phyloP scores from a whole-genome alignment of 2,113 vertebrate genomes.

The Nettapus auritus region DNA sequence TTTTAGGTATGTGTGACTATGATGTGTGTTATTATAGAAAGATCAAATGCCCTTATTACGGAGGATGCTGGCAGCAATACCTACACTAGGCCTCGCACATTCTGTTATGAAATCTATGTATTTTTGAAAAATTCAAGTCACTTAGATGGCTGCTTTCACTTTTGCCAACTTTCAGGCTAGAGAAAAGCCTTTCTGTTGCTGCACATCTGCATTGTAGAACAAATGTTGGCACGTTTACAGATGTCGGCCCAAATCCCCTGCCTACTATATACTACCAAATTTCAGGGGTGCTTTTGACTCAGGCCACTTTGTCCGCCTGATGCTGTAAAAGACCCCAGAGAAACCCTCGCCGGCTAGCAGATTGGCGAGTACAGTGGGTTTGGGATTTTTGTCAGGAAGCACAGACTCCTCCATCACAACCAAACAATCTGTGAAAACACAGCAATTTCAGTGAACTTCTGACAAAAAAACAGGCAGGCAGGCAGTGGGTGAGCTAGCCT shows the following conservation, averaged over 20 bases:
- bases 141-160: not conserved
- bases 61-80: not conserved
- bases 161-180: not conserved
- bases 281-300: fast-evolving
- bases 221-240: not conserved
- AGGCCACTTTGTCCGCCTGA: not conserved
- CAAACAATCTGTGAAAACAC: not conserved
- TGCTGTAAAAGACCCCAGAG: fast-evolving
- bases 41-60: not conserved
- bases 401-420: not conserved
- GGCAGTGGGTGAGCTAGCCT: not conserved
- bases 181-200: fast-evolving
- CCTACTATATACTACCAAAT: not conserved
- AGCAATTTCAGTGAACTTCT: fast-evolving
- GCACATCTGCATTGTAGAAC: fast-evolving
- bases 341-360: fast-evolving
- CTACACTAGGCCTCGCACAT: not conserved
- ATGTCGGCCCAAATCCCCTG: not conserved
- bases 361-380: fast-evolving
- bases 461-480: not conserved
- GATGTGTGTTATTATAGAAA: not conserved
- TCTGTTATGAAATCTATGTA: not conserved
- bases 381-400: not conserved
- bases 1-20: not conserved
- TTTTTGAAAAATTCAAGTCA: not conserved